These are phyloP conservation scores for Myotis planiceps DNA, from an alignment of 2,797 vertebrate genomes.

Conservation along the genomic window DNA sequence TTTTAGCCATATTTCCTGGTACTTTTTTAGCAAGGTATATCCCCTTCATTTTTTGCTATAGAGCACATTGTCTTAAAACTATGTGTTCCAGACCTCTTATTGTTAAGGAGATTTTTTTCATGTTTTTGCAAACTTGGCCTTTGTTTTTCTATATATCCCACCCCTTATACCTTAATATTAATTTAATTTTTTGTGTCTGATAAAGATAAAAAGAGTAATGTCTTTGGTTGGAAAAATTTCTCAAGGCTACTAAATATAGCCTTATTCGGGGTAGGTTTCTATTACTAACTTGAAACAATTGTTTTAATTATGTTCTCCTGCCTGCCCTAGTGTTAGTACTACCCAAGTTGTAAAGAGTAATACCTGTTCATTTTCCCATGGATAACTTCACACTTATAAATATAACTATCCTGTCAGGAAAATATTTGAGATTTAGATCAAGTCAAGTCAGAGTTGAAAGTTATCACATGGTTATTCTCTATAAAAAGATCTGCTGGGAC, in stretches of 20 bases:
- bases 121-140: background rate
- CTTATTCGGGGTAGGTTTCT: background rate
- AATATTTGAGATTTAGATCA: slow-evolving; percentile 17
- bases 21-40: background rate
- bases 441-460: slow-evolving; percentile 13
- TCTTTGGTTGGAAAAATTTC: slow-evolving; percentile 5
- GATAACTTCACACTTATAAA: background rate
- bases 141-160: background rate
- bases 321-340: background rate
- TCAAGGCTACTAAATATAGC: background rate
- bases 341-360: background rate
- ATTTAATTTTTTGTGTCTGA: slow-evolving; percentile 9
- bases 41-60: background rate
- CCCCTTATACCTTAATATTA: background rate
- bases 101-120: background rate
- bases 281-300: background rate
- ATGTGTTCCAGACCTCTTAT: background rate
- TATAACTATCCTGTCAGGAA: background rate
- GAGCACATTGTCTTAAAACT: background rate
- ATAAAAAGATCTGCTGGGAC: background rate
- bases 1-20: background rate
- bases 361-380: background rate
- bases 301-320: background rate
- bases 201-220: slow-evolving; percentile 42
- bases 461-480: background rate